Base-by-base conservation (phyloP, 2,797 vertebrate genomes). In the Cyclura pinguis region DNA sequence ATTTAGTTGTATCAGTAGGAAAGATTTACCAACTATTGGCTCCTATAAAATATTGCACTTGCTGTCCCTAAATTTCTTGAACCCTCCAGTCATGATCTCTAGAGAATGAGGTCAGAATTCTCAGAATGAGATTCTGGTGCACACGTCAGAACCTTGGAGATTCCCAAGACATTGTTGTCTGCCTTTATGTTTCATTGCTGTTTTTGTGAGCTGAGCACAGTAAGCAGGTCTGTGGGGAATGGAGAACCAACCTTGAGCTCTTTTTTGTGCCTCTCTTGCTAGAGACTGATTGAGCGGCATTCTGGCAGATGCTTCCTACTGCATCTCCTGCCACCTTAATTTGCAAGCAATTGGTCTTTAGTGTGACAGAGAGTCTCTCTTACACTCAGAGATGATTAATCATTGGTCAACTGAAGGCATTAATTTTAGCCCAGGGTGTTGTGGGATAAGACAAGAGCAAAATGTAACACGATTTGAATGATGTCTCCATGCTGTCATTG, bases 321-420 rank as follows among this genome's bases (percentile, higher is more conserved):
- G 9, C 83, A 64, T 57, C 87, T 85, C 35, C 74, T 73, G 76
- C 82, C 59, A 32, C 88, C 86, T 94, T 92, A 38, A 89, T 91
- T 91, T 50, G n/a, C 73, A 27, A 42, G 0, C 7, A 90, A 85
- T 73, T 62, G 89, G 82, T 85, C 85, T 84, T 92, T 84, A 3
- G 20, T 0, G n/a, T 57, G 93, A 92, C 24, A 50, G 64, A 92
- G 80, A 85, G 69, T 59, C 80, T 55, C 88, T 74, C 78, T 81
- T 0, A 0, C 57, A 81, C 84, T 80, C 84, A 16, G 69, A 42
- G n/a, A 38, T 42, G 83, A 91, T 67, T 69, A 85, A 91, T 86
- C 62, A 84, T 67, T 0, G 1, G 69, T 67, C 72, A 50, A 55
- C 87, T 59, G 38, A 92, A 89, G 77, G 78, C 74, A 12, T 91